These are phyloP conservation scores for Acanthococcus lagerstroemiae DNA, from an alignment of 2,888 invertebrate species.

Conservation along the genomic window DNA sequence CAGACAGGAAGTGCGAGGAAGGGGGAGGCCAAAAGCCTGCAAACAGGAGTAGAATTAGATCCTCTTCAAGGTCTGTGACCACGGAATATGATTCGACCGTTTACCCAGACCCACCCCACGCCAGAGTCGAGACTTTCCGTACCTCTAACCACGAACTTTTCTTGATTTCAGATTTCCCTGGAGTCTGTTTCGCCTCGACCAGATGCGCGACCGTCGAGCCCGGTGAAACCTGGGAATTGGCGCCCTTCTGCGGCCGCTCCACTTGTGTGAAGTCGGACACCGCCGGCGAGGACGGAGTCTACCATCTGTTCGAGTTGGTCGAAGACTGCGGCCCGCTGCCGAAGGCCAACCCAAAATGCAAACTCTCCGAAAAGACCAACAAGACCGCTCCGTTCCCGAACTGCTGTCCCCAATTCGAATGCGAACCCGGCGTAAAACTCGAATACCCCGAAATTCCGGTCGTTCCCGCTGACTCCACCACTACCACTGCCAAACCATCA, in stretches of 20 bases:
- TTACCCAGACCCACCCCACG: too few relatives aligned
- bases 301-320: conserved; percentile 43
- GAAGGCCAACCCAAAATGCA: conserved; percentile 67
- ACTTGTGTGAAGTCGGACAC: conserved; percentile 61
- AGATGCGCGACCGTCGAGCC: conserved; percentile 79
- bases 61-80: too few relatives aligned
- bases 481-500: conserved; percentile 34
- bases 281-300: conserved; percentile 58
- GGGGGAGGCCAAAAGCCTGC: too few relatives aligned
- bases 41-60: too few relatives aligned
- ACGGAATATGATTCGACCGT: too few relatives aligned
- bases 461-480: conserved; percentile 45
- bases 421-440: conserved; percentile 71
- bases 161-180: conserved; percentile 64
- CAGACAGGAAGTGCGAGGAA: too few relatives aligned
- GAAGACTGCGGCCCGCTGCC: conserved; percentile 85
- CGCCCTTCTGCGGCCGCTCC: conserved; percentile 84
- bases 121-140: neutral
- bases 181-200: conserved; percentile 83
- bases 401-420: conserved; percentile 76
- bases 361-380: conserved; percentile 78
- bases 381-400: conserved; percentile 78
- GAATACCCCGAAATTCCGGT: conserved; percentile 74
- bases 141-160: neutral
- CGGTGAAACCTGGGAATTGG: conserved; percentile 71